Percentiles rank a stretch among this genome's conserved stretches.
Evolutionary conservation across 2,888 invertebrate species (phyloP).

Genomic region (Habroteleia sp.): DNA sequence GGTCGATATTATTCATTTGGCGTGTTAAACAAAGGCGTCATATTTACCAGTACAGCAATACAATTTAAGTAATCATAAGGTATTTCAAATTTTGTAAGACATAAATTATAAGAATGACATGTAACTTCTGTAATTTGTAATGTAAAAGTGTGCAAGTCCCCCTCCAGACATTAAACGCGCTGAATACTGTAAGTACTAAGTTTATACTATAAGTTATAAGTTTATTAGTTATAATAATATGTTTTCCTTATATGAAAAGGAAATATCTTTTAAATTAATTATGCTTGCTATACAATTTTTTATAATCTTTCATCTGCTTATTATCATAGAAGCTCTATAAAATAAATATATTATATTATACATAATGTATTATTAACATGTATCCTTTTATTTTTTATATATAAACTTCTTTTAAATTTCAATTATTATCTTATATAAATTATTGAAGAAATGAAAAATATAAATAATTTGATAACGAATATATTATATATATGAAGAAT

Average conservation of each 20-base stretch:
- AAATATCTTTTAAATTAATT: constrained; percentile 7
- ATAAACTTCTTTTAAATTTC: too few species aligned
- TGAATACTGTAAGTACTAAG: constrained; percentile 64
- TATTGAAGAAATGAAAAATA: too few species aligned
- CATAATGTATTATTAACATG: not conserved
- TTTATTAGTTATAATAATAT: constrained; percentile 20
- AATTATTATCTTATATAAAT: too few species aligned
- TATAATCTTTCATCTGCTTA: constrained; percentile 35
- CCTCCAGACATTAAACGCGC: constrained; percentile 63
- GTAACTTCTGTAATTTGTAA: constrained; percentile 31
- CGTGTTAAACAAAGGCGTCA: constrained; percentile 14
- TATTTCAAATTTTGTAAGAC: constrained; percentile 15
- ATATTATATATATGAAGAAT: too few species aligned
- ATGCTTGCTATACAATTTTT: constrained; percentile 41
- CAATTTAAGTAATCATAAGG: constrained; percentile 29
- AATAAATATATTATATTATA: constrained; percentile 27
- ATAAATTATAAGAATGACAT: constrained; percentile 34
- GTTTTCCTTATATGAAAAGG: constrained; percentile 17
- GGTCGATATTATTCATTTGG: constrained; percentile 40
- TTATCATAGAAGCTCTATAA: constrained; percentile 9
- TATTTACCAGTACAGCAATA: constrained; percentile 49
- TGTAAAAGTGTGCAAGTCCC: constrained; percentile 56
- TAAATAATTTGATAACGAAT: too few species aligned
- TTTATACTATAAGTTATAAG: constrained; percentile 50
- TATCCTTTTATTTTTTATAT: not conserved